Percentiles rank a stretch among this genome's conserved stretches.
These are phyloP conservation scores for Lissonota sp. DNA, from an alignment of 2,888 invertebrate genomes.

Conservation along the genomic window DNA sequence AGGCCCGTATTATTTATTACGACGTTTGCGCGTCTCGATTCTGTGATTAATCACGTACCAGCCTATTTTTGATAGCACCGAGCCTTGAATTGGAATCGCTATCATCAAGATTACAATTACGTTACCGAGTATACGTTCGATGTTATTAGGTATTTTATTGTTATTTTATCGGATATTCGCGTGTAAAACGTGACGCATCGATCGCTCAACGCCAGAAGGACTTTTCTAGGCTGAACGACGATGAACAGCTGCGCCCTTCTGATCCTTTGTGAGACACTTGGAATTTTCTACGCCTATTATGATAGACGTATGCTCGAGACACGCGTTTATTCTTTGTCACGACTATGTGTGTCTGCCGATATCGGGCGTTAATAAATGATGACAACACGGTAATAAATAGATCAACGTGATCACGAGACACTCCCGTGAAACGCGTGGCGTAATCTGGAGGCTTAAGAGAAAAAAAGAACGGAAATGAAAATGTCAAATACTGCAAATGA, in stretches of 20 bases:
- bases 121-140: background rate
- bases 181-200: background rate
- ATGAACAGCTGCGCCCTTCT: too few species aligned
- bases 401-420: slow-evolving; percentile 17
- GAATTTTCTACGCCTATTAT: background rate
- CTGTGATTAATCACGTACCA: slow-evolving; percentile 33
- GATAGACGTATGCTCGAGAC: background rate
- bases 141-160: too few species aligned
- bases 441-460: slow-evolving; percentile 18
- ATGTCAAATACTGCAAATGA: too few species aligned
- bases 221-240: too few species aligned
- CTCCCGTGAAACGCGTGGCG: slow-evolving; percentile 12
- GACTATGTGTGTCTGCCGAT: slow-evolving; percentile 9
- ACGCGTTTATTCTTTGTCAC: background rate
- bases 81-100: slow-evolving; percentile 25
- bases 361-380: background rate
- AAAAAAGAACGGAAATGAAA: background rate
- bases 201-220: too few species aligned
- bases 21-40: background rate
- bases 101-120: slow-evolving; percentile 45
- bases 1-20: slow-evolving; percentile 17
- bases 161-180: background rate
- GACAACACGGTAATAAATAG: slow-evolving; percentile 9
- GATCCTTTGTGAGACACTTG: too few species aligned
- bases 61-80: slow-evolving; percentile 1